Base-by-base conservation (phyloP, 2,888 invertebrate genomes). In the Mycalesis mineus region DNA sequence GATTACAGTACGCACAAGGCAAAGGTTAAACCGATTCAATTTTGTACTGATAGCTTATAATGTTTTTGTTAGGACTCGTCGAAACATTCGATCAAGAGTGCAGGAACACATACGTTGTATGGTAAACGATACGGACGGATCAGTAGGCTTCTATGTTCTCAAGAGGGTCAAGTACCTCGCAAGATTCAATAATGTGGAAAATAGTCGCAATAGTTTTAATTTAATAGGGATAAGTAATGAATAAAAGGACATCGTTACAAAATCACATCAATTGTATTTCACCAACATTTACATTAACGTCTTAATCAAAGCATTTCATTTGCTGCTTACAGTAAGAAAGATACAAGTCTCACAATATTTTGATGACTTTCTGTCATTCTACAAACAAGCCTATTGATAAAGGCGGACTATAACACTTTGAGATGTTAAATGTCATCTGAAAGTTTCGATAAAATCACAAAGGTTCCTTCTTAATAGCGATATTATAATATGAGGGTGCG, bases 221-320 rank as follows among this genome's bases (percentile, higher is more conserved):
- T n/a, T n/a, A n/a, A 45, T 29, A 29, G 28, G 45, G 29, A 8
- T 45, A n/a, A 41, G 41, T 13, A 17, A 6, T 14, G 79, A 88
- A 84, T 82, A 74, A 88, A 87, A 87, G 68, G 62, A 62, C 78
- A 68, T 68, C 64, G 56, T 66, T 88, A 87, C 72, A 88, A 89
- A 89, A 87, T 88, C 88, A 89, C 89, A 89, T 89, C 88, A 86
- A 89, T 88, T 89, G 89, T 89, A 89, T 88, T 89, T 87, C 87
- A 89, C 84, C 88, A 88, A 88, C 88, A 88, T 87, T 83, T 88
- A 88, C 84, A 86, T 79, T 80, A 86, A 88, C 83, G 81, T 84
- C 84, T 86, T 86, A 86, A 83, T 84, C 80, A 78, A 88, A 88
- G 87, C 88, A 84, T 84, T 84, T 82, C 84, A 78, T 74, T 82